Evolutionary conservation across 2,113 vertebrate genomes (phyloP), one percentile per base, ranked within the genome.

Genomic region (Ibidorhyncha struthersii): DNA sequence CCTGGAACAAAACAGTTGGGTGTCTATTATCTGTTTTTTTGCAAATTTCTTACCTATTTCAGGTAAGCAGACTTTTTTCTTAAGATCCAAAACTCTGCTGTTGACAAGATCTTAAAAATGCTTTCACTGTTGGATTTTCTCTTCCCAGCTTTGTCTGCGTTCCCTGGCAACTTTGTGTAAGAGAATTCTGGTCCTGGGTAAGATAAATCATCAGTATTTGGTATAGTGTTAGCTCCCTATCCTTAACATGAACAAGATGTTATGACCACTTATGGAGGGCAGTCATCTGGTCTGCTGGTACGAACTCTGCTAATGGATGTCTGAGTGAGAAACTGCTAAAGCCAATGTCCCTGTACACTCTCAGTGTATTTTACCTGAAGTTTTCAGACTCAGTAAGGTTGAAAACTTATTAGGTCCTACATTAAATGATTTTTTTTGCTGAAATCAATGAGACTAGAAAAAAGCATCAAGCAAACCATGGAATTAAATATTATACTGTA

Each of bases 211-310:
- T 4, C 16, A 56, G 22, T 56, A 83, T 58, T 73, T 45, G 6
- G 6, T 27, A 56, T 15, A 38, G 12, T 7, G 3, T 45, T 50
- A 84, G 10, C 16, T 59, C 9, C 15, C 27, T 34, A 14, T 14
- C 15, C 29, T 86, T 70, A 41, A 41, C 5, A 16, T 7, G 13
- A 78, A 73, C 7, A 59, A n/a, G 22, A n/a, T 0, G 0, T n/a
- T 77, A n/a, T 41, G 40, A n/a, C 8, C 29, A 43, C 49, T 47
- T 82, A 5, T 0, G 38, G 20, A 58, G 6, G 17, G 12, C 5
- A 43, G 5, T 14, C 27, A 11, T 38, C 14, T 58, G 27, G 3
- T 66, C 34, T 84, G 22, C 19, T 52, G 10, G 8, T 59, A 59
- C 1, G 3, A 70, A 36, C 14, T 84, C 36, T 81, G 23, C 36